Conservation (phyloP, 2,113 vertebrate species). For the Helogale parvula region DNA sequence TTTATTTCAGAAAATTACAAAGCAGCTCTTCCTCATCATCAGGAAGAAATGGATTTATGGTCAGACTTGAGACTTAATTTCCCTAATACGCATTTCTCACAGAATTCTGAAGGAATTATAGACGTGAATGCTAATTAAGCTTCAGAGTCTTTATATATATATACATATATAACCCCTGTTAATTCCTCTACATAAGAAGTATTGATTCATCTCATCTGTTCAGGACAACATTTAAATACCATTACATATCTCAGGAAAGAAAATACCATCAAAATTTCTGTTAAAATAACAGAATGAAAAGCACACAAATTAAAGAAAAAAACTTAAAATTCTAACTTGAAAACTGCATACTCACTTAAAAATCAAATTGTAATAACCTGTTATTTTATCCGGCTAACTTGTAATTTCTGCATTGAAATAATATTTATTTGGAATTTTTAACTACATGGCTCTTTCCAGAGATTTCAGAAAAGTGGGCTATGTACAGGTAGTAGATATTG, state of each 20-base stretch:
- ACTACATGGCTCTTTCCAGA: neutral
- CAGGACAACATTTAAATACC: neutral
- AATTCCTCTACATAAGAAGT: slow-evolving; percentile 8
- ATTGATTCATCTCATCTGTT: neutral
- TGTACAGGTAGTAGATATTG: neutral
- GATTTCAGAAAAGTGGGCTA: neutral
- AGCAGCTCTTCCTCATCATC: neutral
- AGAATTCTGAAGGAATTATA: slow-evolving; percentile 46
- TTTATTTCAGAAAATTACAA: slow-evolving; percentile 65
- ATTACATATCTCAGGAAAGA: slow-evolving; percentile 19
- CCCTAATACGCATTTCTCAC: neutral
- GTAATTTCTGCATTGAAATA: slow-evolving; percentile 19
- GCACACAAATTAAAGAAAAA: neutral
- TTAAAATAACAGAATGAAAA: slow-evolving; percentile 35
- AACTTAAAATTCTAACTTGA: neutral
- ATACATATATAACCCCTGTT: neutral
- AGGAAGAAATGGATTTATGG: slow-evolving; percentile 32
- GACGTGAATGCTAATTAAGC: slow-evolving; percentile 29
- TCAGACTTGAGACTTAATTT: slow-evolving; percentile 46
- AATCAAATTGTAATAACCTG: neutral
- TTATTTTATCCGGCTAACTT: slow-evolving; percentile 39
- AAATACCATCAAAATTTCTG: slow-evolving; percentile 22
- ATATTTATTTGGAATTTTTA: slow-evolving; percentile 66
- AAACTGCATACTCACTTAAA: neutral
- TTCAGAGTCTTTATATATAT: neutral